Percentiles rank a stretch among this genome's conserved stretches.
These are phyloP conservation scores for Drosophila limbata DNA, from an alignment of 2,888 invertebrate species.

Conservation along the genomic window DNA sequence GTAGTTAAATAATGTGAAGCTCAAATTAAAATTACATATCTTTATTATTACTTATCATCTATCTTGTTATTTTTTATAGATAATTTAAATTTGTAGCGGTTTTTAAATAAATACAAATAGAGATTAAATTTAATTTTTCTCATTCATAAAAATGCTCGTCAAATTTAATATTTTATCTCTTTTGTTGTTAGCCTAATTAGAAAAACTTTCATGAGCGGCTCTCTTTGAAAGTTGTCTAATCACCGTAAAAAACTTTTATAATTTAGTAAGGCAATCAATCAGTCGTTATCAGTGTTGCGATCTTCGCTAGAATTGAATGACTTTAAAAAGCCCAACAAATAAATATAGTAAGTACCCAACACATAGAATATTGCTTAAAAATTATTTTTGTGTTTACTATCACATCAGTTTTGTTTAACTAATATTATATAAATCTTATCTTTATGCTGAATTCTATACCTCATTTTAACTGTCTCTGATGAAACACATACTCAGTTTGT, in stretches of 20 bases:
- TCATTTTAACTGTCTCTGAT: neutral
- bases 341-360: neutral
- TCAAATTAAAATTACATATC: too few relatives aligned
- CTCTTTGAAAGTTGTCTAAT: neutral
- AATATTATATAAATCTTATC: neutral
- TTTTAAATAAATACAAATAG: neutral
- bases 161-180: neutral
- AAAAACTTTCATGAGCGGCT: neutral
- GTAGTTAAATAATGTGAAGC: too few relatives aligned
- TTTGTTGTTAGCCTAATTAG: neutral
- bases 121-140: neutral
- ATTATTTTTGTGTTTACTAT: neutral
- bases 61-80: too few relatives aligned
- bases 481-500: neutral
- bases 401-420: neutral
- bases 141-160: neutral
- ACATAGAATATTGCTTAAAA: neutral
- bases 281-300: neutral
- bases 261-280: neutral
- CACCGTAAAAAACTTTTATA: neutral
- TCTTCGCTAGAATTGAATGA: neutral
- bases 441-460: neutral
- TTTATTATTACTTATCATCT: too few relatives aligned
- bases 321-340: neutral
- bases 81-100: too few relatives aligned